Evolutionary conservation across 2,797 vertebrate genomes (phyloP).

Genomic region (Centropyge bicolor): DNA sequence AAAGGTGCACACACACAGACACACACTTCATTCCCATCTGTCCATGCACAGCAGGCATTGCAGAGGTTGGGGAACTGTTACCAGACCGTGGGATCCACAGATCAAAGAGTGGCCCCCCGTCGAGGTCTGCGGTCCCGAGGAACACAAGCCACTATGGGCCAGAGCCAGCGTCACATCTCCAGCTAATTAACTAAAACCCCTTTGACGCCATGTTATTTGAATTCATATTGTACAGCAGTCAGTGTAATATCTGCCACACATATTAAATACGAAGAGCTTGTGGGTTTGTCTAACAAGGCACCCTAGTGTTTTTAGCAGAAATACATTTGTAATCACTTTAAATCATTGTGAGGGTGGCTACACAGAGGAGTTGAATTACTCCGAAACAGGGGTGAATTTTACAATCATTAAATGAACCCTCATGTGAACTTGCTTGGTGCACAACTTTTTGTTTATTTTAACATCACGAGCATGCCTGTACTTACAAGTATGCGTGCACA

Average conservation of each 20-base stretch:
- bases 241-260: conserved; percentile 70
- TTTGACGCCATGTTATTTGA: conserved; percentile 73
- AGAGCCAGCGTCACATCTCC: conserved; percentile 65
- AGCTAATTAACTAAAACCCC: conserved; percentile 79
- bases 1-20: conserved; percentile 20
- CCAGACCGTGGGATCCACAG: conserved; percentile 73
- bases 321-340: conserved; percentile 74
- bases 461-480: neutral
- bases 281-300: conserved; percentile 79
- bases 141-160: conserved; percentile 71
- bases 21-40: conserved; percentile 53
- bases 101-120: conserved; percentile 75
- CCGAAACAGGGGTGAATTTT: conserved; percentile 25
- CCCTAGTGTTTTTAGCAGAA: conserved; percentile 72
- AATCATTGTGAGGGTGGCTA: conserved; percentile 35
- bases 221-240: conserved; percentile 74
- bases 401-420: conserved; percentile 39
- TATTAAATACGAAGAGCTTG: conserved; percentile 69
- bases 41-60: conserved; percentile 40
- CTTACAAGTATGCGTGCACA: conserved; percentile 13
- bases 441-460: conserved; percentile 14
- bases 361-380: conserved; percentile 44
- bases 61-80: conserved; percentile 59
- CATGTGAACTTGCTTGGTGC: conserved; percentile 1
- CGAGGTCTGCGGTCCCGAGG: conserved; percentile 54